phyloP scores from a whole-genome alignment of 1,140 invertebrate genomes.

The Gonioctena quinquepunctata region DNA sequence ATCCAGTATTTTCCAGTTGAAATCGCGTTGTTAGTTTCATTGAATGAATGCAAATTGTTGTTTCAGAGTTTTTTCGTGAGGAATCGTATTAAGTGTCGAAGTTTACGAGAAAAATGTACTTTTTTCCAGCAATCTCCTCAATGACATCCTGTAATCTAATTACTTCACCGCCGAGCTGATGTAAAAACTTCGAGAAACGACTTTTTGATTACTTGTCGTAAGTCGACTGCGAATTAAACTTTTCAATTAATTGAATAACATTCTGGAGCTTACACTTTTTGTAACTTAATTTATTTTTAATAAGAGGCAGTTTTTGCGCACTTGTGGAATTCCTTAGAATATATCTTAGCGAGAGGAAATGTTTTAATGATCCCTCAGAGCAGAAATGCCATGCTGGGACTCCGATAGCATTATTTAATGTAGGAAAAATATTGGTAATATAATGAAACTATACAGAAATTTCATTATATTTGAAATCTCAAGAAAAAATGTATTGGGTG shows the following conservation, averaged over 20 bases:
- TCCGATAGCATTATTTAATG: no score
- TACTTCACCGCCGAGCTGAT: background rate
- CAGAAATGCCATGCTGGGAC: background rate
- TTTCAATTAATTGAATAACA: background rate
- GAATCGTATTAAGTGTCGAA: no score
- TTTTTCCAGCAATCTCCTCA: background rate
- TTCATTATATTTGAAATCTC: no score
- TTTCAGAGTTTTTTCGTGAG: no score
- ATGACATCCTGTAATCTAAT: background rate
- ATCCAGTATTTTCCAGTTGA: no score
- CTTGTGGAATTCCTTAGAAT: background rate
- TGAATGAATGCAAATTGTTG: no score
- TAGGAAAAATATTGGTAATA: no score
- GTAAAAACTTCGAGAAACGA: background rate
- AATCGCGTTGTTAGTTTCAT: no score
- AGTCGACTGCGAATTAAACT: conserved; percentile 1
- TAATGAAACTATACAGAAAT: no score
- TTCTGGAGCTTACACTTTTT: background rate
- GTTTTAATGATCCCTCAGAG: background rate
- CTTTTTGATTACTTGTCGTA: conserved; percentile 1
- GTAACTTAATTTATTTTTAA: background rate
- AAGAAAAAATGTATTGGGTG: no score
- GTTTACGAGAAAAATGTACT: background rate
- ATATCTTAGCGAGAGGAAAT: background rate
- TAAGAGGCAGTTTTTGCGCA: background rate